Base-by-base conservation (phyloP, 1,140 invertebrate species). In the Heliconius himera region DNA sequence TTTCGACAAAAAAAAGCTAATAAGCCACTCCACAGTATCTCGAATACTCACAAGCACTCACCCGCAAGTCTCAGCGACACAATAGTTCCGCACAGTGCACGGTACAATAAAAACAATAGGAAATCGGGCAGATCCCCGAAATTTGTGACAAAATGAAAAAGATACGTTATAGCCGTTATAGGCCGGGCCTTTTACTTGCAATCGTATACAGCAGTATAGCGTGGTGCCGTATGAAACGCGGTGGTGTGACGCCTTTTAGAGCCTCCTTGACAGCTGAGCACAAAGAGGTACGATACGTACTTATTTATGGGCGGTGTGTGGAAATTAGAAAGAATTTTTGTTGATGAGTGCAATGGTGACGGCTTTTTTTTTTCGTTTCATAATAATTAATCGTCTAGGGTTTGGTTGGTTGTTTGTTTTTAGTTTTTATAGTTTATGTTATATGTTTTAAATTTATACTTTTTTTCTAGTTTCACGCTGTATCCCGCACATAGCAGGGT, bases 21-120 rank as follows among this genome's bases (percentile, higher is more conserved):
- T 29, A 11, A 22, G 20, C 56, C 9, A 66, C 26, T 36, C 33
- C 29, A 26, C 9, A 26, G 26, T 66, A 66, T 26, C 22, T 66
- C n/a, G 56, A 13, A 66, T 26, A 29, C 60, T 66, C 11, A 66
- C 26, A 66, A 66, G 13, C 13, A 60, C 56, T n/a, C n/a, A 60
- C 56, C 9, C 56, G 56, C 56, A 60, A 60, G 9, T 26, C 26
- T 66, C 22, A 29, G 13, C 60, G 2, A 13, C 26, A 66, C 60
- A 66, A 66, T 66, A 66, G 56, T 66, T 66, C 11, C 22, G 22
- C n/a, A 56, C n/a, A 66, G 2, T 56, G 54, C 16, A 22, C 54
- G n/a, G 20, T 60, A 66, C 60, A 66, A 66, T 66, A 66, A 66
- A 66, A 66, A 66, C 60, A 66, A 66, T 66, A 66, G 60, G 56